These are phyloP conservation scores for Danio aesculapii DNA, from an alignment of 2,797 vertebrate genomes.

Conservation along the genomic window DNA sequence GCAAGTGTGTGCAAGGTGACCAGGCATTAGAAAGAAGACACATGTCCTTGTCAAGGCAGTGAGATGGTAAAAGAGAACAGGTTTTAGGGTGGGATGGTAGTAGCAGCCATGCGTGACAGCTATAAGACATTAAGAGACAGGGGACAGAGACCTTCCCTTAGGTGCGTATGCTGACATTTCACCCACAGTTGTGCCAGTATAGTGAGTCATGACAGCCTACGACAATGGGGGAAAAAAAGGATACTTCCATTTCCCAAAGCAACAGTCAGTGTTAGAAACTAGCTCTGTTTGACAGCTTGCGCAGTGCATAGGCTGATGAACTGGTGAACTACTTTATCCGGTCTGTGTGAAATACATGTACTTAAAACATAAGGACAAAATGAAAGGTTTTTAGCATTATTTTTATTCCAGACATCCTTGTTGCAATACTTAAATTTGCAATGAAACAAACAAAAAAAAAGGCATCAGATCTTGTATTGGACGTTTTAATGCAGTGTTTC, in stretches of 20 bases:
- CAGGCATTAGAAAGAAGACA: slow-evolving; percentile 48
- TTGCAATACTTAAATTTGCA: too few species aligned
- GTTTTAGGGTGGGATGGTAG: too few species aligned
- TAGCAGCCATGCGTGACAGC: slow-evolving; percentile 30
- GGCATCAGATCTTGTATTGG: too few species aligned
- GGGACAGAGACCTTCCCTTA: slow-evolving; percentile 27
- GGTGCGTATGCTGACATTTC: slow-evolving; percentile 33
- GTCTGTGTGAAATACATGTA: neutral
- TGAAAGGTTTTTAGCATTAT: neutral
- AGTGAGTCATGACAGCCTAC: slow-evolving; percentile 22
- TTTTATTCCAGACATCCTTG: neutral
- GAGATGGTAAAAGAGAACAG: slow-evolving; percentile 15
- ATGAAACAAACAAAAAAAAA: too few species aligned
- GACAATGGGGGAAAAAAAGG: neutral
- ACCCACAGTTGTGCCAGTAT: slow-evolving; percentile 34
- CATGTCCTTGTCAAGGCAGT: slow-evolving; percentile 26
- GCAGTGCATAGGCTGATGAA: neutral
- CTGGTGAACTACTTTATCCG: neutral
- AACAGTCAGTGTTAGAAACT: neutral
- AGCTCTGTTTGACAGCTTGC: neutral
- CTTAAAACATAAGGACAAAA: neutral
- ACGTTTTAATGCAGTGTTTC: too few species aligned
- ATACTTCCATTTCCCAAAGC: slow-evolving; percentile 5
- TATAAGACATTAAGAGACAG: slow-evolving; percentile 25
- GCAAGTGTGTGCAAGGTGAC: slow-evolving; percentile 31